phyloP scores from a whole-genome alignment of 2,888 invertebrate species.

The Nemoura dubitans region DNA sequence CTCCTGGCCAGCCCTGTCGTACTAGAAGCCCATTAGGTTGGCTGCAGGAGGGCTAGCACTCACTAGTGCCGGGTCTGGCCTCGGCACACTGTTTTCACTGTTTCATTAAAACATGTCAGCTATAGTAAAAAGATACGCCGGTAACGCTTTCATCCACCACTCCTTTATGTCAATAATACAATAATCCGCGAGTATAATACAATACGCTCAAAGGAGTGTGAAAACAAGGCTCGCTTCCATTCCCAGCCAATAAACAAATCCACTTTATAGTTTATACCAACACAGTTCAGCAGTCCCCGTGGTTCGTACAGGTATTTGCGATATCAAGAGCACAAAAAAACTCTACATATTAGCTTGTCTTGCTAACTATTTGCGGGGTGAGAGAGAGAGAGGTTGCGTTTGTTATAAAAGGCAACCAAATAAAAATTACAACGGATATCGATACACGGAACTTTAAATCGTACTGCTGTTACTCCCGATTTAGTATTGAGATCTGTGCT shows the following conservation, averaged over 20 bases:
- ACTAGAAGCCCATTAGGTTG: not conserved
- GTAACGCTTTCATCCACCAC: not conserved
- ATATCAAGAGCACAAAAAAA: too few relatives aligned
- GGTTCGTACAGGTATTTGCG: too few relatives aligned
- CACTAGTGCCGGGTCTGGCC: not conserved
- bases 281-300: too few relatives aligned
- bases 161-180: conserved; percentile 31
- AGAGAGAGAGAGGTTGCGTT: too few relatives aligned
- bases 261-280: too few relatives aligned
- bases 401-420: too few relatives aligned
- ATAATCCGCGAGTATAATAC: conserved; percentile 23
- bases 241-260: conserved; percentile 1
- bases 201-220: not conserved
- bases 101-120: conserved; percentile 22
- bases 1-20: not conserved
- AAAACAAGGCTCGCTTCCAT: not conserved
- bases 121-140: not conserved
- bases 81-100: not conserved
- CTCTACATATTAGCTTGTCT: too few relatives aligned
- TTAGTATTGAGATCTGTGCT: too few relatives aligned
- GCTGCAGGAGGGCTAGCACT: not conserved
- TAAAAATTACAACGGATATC: too few relatives aligned
- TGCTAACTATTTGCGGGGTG: too few relatives aligned
- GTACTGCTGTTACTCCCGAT: too few relatives aligned
- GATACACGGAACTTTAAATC: too few relatives aligned